These are phyloP conservation scores for Hypomecis punctinalis DNA, from an alignment of 2,888 invertebrate species.

Conservation along the genomic window DNA sequence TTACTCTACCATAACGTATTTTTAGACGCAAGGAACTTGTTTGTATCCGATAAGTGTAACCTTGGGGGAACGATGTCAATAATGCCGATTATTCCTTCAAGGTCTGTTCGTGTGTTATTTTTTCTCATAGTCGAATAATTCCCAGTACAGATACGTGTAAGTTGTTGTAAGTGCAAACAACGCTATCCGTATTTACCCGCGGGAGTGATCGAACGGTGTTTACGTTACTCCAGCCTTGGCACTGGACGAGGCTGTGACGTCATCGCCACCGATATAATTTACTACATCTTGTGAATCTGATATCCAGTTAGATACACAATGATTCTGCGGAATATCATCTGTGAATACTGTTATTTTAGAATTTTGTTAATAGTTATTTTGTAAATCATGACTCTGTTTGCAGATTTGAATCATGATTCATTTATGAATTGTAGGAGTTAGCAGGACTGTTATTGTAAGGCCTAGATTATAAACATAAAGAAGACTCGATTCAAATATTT, in stretches of 20 bases:
- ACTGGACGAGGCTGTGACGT: conserved; percentile 69
- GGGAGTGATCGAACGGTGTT: conserved; percentile 60
- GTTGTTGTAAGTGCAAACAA: conserved; percentile 21
- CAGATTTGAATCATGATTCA: too few species aligned
- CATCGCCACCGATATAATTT: conserved; percentile 49
- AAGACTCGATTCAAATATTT: background rate
- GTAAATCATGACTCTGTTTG: background rate
- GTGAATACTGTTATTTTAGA: background rate
- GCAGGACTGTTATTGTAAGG: conserved; percentile 1
- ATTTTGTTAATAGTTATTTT: background rate
- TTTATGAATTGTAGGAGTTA: background rate
- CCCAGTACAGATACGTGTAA: conserved; percentile 22
- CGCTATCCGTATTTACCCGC: conserved; percentile 61
- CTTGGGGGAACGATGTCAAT: conserved; percentile 9
- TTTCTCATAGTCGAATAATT: conserved; percentile 24
- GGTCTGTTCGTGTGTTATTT: conserved; percentile 17
- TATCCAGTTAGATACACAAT: conserved; percentile 5
- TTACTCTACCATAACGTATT: too few species aligned
- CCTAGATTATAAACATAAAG: too few species aligned
- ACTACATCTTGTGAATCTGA: conserved; percentile 9
- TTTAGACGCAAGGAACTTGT: background rate
- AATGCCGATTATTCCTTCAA: conserved; percentile 24
- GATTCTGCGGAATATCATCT: conserved; percentile 3
- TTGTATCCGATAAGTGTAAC: conserved; percentile 14
- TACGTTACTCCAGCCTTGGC: conserved; percentile 71